Conservation (phyloP, 2,888 invertebrate species). For the Caenorhabditis wallacei region DNA sequence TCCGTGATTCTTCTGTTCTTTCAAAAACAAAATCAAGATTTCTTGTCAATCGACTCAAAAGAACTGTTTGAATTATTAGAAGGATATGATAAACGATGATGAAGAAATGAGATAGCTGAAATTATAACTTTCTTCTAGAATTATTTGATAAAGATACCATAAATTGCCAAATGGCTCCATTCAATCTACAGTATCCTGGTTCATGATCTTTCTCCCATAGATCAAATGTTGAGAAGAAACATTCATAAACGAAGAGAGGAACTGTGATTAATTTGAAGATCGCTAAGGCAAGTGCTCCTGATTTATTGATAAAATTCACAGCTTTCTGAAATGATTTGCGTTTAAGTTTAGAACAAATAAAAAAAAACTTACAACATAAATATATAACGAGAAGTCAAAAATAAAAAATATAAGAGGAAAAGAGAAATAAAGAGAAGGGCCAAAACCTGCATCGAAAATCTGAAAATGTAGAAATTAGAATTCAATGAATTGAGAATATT, state of each 20-base stretch:
- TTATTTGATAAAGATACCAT: constrained; percentile 1
- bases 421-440: constrained; percentile 48
- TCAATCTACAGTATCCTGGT: constrained; percentile 41
- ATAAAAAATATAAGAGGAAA: constrained; percentile 41
- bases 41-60: constrained; percentile 14
- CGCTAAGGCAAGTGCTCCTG: constrained; percentile 35
- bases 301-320: constrained; percentile 34
- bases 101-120: constrained; percentile 43
- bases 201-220: constrained; percentile 34
- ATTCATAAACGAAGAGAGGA: constrained; percentile 46
- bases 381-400: constrained; percentile 36
- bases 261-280: constrained; percentile 50
- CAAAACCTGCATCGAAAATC: constrained; percentile 39
- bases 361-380: constrained; percentile 29
- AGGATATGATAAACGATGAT: constrained; percentile 48
- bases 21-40: constrained; percentile 1
- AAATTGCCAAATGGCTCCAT: constrained; percentile 42
- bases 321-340: constrained; percentile 15
- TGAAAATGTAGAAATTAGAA: neutral
- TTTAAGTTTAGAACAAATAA: neutral
- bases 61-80: constrained; percentile 27
- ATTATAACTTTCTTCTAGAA: neutral
- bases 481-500: neutral
- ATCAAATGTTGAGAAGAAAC: constrained; percentile 23
- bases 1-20: constrained; percentile 8